phyloP scores from a whole-genome alignment of 2,888 invertebrate genomes.

The Lithophane socia region DNA sequence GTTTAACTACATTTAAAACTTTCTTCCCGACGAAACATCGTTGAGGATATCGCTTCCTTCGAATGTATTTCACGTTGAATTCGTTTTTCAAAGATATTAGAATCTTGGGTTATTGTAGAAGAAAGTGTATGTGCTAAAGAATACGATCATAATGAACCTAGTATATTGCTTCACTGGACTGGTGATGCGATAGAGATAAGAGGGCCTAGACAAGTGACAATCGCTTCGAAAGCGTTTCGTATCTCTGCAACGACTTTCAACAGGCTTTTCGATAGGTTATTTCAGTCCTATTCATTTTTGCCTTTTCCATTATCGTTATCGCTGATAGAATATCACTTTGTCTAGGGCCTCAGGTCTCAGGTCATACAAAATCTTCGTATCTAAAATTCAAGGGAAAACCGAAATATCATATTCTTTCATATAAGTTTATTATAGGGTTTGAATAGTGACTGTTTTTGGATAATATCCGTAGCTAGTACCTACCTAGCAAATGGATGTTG shows the following conservation, averaged over 20 bases:
- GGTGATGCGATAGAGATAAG: background rate
- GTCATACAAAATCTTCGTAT: too few species aligned
- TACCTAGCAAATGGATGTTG: background rate
- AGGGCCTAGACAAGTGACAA: too few species aligned
- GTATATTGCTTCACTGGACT: background rate
- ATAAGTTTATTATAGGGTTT: background rate
- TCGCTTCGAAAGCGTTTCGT: too few species aligned
- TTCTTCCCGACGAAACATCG: slow-evolving; percentile 55
- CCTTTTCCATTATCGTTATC: too few species aligned
- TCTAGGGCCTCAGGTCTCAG: too few species aligned
- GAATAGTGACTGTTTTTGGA: background rate
- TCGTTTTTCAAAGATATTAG: slow-evolving; percentile 22
- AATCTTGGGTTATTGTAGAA: background rate
- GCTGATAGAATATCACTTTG: too few species aligned
- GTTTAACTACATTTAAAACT: slow-evolving; percentile 65
- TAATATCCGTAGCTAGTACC: background rate
- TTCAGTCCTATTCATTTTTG: too few species aligned
- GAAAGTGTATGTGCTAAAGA: background rate
- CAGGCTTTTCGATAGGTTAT: too few species aligned
- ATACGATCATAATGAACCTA: too few species aligned
- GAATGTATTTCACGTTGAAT: slow-evolving; percentile 34
- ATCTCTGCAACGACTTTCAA: too few species aligned
- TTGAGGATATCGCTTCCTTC: slow-evolving; percentile 44
- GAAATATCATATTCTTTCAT: background rate
- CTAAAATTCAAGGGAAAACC: background rate